A percentile compares a stretch with the other conserved stretches of the same genome.
These are phyloP conservation scores for Pantherophis guttatus DNA, from an alignment of 2,113 vertebrate genomes.

Conservation along the genomic window DNA sequence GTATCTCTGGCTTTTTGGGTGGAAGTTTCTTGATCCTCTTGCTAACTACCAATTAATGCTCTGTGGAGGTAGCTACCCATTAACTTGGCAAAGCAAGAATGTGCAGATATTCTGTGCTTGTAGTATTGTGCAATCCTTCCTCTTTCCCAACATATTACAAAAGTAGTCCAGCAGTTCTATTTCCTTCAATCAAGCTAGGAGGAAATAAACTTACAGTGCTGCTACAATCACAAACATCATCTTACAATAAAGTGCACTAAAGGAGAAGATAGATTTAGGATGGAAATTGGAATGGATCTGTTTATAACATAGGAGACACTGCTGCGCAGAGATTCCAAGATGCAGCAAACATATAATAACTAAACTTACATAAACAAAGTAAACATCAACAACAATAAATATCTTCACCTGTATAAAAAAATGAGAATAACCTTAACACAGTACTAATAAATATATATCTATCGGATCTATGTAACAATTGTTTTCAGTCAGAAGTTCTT, in stretches of 20 bases:
- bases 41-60: not conserved
- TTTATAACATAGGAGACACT: not conserved
- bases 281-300: not conserved
- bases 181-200: not conserved
- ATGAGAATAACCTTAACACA: not conserved
- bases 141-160: not conserved
- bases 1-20: not conserved
- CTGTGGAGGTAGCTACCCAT: not conserved
- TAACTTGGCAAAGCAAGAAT: not conserved
- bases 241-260: not conserved
- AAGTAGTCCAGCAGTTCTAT: not conserved
- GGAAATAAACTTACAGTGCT: not conserved
- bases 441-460: not conserved
- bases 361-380: not conserved
- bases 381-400: not conserved
- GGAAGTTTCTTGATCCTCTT: not conserved
- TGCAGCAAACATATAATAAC: not conserved
- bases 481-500: not conserved
- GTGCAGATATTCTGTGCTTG: not conserved
- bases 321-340: not conserved
- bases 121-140: not conserved
- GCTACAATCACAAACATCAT: not conserved
- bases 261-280: not conserved
- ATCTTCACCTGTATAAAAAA: not conserved
- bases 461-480: not conserved